Percentiles rank a stretch among this genome's conserved stretches.
phyloP scores from a whole-genome alignment of 2,797 vertebrate species.

The Capromys pilorides region DNA sequence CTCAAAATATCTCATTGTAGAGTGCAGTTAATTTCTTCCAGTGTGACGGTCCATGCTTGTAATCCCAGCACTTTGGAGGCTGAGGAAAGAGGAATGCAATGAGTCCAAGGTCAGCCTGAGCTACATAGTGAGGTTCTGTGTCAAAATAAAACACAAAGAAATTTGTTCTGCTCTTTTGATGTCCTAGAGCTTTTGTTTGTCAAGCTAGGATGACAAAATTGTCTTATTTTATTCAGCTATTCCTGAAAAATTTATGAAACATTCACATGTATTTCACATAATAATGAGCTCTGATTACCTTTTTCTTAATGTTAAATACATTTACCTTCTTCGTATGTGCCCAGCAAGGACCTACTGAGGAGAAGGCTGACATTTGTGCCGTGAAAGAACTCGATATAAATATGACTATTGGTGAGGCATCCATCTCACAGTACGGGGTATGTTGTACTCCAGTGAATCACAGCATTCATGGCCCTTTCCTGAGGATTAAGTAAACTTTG shows the following conservation, averaged over 20 bases:
- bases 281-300: neutral
- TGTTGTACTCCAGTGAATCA: neutral
- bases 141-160: neutral
- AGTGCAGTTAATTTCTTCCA: neutral
- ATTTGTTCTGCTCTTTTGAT: neutral
- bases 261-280: neutral
- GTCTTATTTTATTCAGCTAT: neutral
- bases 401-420: neutral
- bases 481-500: neutral
- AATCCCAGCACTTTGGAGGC: neutral
- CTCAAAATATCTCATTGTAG: neutral
- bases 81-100: neutral
- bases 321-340: neutral
- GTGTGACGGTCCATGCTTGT: neutral
- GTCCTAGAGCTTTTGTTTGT: neutral
- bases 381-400: neutral
- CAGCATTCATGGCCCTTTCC: neutral
- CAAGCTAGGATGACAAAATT: neutral
- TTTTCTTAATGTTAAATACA: conserved; percentile 36
- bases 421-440: neutral
- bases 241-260: neutral
- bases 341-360: neutral
- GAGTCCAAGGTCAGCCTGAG: neutral
- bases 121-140: neutral
- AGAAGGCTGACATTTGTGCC: neutral